These are phyloP conservation scores for Andrena minutula DNA, from an alignment of 2,888 invertebrate genomes.

Conservation along the genomic window DNA sequence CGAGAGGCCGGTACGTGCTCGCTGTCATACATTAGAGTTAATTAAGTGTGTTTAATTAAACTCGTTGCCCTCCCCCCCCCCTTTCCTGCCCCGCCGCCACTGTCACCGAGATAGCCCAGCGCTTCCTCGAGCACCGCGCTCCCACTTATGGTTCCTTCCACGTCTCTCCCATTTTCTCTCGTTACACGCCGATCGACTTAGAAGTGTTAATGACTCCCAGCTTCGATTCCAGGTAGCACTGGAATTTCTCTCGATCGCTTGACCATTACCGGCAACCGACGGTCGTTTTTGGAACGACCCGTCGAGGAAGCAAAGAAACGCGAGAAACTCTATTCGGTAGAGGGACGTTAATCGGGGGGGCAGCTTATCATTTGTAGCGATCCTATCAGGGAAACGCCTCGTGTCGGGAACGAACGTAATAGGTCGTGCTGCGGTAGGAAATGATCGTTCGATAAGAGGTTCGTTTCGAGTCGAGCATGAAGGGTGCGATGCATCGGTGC, in stretches of 20 bases:
- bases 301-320: constrained; percentile 33
- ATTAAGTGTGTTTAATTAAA: constrained; percentile 81
- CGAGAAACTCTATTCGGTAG: constrained; percentile 11
- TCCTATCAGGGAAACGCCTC: neutral
- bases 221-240: constrained; percentile 74
- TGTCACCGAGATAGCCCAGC: constrained; percentile 37
- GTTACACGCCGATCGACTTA: constrained; percentile 57
- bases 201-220: constrained; percentile 75
- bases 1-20: constrained; percentile 54
- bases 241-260: constrained; percentile 70
- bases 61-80: constrained; percentile 70
- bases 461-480: too few relatives aligned
- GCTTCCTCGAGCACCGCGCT: constrained; percentile 51
- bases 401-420: neutral
- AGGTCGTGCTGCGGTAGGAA: neutral
- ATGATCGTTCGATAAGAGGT: neutral
- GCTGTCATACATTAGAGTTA: constrained; percentile 76
- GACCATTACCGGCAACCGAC: constrained; percentile 21
- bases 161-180: constrained; percentile 63
- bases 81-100: constrained; percentile 47
- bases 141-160: constrained; percentile 51
- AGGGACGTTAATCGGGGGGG: neutral
- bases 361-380: neutral
- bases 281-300: constrained; percentile 29
- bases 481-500: neutral